Base-by-base conservation (phyloP, 2,113 vertebrate species). In the Tinamus guttatus region DNA sequence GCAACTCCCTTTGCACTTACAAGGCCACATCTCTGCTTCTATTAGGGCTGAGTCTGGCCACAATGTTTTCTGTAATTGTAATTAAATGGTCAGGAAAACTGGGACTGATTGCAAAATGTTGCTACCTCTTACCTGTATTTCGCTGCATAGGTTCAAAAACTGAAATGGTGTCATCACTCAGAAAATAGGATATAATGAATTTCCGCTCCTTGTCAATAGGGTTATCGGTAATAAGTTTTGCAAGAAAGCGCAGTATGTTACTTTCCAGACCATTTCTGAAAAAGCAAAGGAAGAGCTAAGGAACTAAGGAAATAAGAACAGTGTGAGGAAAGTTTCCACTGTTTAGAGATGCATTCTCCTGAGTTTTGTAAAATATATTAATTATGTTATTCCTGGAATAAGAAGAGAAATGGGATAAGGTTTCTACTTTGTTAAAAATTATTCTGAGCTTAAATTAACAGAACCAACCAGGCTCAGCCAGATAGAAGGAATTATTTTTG, bases 161-260 rank as follows among this genome's bases (percentile, higher is more conserved):
- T 11, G 97, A 96, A 88, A 99, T 98, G 79, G 98, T 98, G 95
- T 99, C 98, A 96, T 99, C 98, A 7, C 97, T 91, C 73, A 99
- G 98, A 97, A 98, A 98, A 97, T 98, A 99, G 78, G 98, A 99
- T 85, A 99, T 97, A 73, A 99, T 83, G 90, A 99, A 99, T 81
- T 96, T 95, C 27, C 98, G 96, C 6, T 98, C 97, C 59, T 54
- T 90, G 90, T 99, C 98, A 6, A 96, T 52, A 20, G 97, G 85
- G 93, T 95, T 97, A 10, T 94, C 91, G 4, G 98, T 98, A 92
- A 98, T 24, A 70, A 99, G 96, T 95, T 98, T 99, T 34, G 98
- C 99, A 40, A 82, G 81, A 84, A 98, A 99, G 7, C 96, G 97
- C 92, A 99, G 98, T 40, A 96, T 96, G 45, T 98, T 98, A 81